Base-by-base conservation (phyloP, 1,140 invertebrate species). In the Pomacea maculata region DNA sequence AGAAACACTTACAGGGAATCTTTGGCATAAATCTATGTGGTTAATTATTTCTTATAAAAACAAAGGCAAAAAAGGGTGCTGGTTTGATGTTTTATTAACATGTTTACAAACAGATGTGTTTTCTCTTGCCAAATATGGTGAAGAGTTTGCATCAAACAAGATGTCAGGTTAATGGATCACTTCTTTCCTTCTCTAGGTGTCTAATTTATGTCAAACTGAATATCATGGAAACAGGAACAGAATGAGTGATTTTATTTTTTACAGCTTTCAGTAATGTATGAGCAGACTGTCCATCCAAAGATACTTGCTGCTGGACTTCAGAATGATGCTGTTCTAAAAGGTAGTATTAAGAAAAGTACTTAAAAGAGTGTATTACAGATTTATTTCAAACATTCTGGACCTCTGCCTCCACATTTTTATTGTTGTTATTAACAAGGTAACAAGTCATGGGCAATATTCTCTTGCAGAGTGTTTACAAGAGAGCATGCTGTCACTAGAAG, bases 391-490 rank as follows among this genome's bases (percentile, higher is more conserved):
- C 5, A 73, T 73, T 29, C 10, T 6, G 57, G 71, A 14, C 8
- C 17, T 54, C 34, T 52, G 17, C 54, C 8, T 3, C 6, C 21
- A 34, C 12, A 61, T 63, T 61, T 75, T n/a, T 21, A 1, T 61
- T 75, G 12, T 25, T n/a, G 19, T 10, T 52, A 75, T 14, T 17
- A 73, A 8, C 3, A 45, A 1, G 25, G 34, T 45, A 45, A 73
- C 4, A 73, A 73, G 29, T 34, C 19, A 4, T 54, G 5, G 29
- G 45, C 25, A 34, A 10, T 73, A 34, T 21, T 8, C 78, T 65
- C 63, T 21, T 82, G n/a, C 80, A 88, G 88, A 80, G n/a, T 83
- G 85, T 81, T 80, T 89, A n/a, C 75, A 83, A 34, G 87, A 88
- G 74, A 84, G 83, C 75, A 79, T 81, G 74, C 52, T 75, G 29